Conservation (phyloP, 37 sponge, comb jelly and placozoan genomes). For the Chondrosia reniformis region DNA sequence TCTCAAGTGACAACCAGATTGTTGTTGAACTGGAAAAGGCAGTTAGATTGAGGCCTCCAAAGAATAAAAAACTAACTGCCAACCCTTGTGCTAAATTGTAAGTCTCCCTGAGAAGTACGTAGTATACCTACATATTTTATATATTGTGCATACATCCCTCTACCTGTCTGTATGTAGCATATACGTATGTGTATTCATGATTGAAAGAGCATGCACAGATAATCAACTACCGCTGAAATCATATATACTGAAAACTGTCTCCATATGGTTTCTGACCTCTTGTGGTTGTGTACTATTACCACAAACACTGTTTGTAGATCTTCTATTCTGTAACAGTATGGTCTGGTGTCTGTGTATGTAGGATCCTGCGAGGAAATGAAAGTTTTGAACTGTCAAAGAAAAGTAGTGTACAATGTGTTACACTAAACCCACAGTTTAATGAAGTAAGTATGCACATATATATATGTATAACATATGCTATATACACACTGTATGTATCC, state of each 20-base stretch:
- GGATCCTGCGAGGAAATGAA: background rate
- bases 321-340: no score
- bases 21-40: background rate
- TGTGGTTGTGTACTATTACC: no score
- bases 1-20: background rate
- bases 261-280: no score
- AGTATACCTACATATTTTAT: background rate
- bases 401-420: background rate
- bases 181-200: background rate
- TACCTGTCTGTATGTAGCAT: background rate
- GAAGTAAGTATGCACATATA: conserved; percentile 2
- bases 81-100: conserved; percentile 14
- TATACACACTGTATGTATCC: no score
- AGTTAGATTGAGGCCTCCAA: background rate
- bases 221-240: no score
- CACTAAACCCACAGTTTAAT: conserved; percentile 17
- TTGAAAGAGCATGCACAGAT: background rate
- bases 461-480: background rate
- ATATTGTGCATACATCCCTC: background rate
- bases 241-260: no score
- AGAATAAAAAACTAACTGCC: conserved; percentile 1
- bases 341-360: no score
- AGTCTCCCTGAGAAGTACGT: background rate
- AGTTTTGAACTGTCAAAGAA: background rate
- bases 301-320: no score